These are phyloP conservation scores for Oeneis ivallda DNA, from an alignment of 2,888 invertebrate genomes.

Conservation along the genomic window DNA sequence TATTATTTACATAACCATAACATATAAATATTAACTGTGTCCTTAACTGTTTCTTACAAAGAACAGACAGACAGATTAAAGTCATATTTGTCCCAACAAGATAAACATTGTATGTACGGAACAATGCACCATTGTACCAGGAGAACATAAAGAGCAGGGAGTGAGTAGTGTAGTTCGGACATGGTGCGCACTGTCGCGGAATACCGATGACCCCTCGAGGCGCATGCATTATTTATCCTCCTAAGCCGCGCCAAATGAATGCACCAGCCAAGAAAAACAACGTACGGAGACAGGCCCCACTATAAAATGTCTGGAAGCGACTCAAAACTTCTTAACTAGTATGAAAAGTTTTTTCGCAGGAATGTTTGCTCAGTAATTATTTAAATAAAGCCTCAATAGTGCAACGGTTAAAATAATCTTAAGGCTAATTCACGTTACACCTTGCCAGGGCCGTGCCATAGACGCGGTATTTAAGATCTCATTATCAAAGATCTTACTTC, in stretches of 20 bases:
- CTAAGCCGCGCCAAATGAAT: slow-evolving; percentile 77
- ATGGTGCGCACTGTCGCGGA: slow-evolving; percentile 57
- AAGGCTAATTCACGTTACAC: too few species aligned
- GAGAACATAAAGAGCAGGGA: slow-evolving; percentile 32
- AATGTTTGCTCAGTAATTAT: not conserved
- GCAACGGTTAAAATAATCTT: too few species aligned
- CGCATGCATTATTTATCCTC: slow-evolving; percentile 77
- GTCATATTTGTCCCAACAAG: slow-evolving; percentile 6
- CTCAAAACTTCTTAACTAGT: slow-evolving; percentile 10
- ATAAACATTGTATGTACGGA: slow-evolving; percentile 16
- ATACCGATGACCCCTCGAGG: slow-evolving; percentile 71
- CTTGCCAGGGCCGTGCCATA: too few species aligned
- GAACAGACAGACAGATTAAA: not conserved
- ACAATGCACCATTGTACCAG: slow-evolving; percentile 36
- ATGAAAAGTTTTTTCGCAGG: not conserved
- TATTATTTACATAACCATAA: too few species aligned
- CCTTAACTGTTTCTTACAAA: not conserved
- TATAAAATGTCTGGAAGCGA: slow-evolving; percentile 29
- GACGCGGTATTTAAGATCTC: too few species aligned
- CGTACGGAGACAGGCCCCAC: slow-evolving; percentile 39
- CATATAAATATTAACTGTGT: too few species aligned
- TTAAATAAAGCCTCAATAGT: too few species aligned
- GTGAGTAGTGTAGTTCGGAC: slow-evolving; percentile 35
- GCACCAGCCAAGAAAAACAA: slow-evolving; percentile 72
- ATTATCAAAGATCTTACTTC: too few species aligned